Evolutionary conservation across 2,888 invertebrate species (phyloP).

Genomic region (Hirtodrosophila confusa): DNA sequence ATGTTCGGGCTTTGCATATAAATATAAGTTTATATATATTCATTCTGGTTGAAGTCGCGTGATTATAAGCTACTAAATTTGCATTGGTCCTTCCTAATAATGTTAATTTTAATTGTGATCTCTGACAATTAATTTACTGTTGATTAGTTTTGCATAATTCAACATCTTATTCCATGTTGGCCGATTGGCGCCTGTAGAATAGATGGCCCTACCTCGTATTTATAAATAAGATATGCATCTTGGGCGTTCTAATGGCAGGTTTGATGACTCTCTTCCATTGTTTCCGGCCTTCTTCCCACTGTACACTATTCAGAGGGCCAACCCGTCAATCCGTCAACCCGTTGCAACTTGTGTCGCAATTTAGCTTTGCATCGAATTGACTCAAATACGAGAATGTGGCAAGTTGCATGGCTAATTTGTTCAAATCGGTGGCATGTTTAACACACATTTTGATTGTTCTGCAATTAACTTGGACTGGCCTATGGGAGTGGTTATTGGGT

Average conservation of each 20-base stretch:
- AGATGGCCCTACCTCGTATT: constrained; percentile 2
- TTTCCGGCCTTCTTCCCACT: neutral
- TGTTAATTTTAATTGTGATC: constrained; percentile 1
- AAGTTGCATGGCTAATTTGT: no score
- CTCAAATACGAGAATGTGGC: constrained; percentile 3
- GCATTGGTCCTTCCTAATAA: constrained; percentile 9
- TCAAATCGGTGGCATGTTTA: constrained; percentile 34
- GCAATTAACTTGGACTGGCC: constrained; percentile 33
- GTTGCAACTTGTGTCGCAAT: constrained; percentile 47
- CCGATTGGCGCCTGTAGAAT: constrained; percentile 19
- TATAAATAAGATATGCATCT: constrained; percentile 44
- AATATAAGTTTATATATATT: constrained; percentile 13
- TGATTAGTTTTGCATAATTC: constrained; percentile 58
- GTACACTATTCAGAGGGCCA: neutral
- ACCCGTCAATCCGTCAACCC: neutral
- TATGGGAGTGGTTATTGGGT: constrained; percentile 13
- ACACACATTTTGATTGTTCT: constrained; percentile 29
- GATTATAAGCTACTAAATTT: constrained; percentile 7
- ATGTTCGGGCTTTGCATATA: constrained; percentile 48
- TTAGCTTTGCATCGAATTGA: constrained; percentile 46
- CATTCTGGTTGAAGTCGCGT: constrained; percentile 23
- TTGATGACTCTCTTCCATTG: constrained; percentile 44
- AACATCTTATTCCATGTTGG: constrained; percentile 54
- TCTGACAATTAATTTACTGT: constrained; percentile 39
- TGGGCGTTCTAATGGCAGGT: constrained; percentile 75